These are phyloP conservation scores for Drosophila sp. DNA, from an alignment of 1,140 invertebrate genomes.

Conservation along the genomic window DNA sequence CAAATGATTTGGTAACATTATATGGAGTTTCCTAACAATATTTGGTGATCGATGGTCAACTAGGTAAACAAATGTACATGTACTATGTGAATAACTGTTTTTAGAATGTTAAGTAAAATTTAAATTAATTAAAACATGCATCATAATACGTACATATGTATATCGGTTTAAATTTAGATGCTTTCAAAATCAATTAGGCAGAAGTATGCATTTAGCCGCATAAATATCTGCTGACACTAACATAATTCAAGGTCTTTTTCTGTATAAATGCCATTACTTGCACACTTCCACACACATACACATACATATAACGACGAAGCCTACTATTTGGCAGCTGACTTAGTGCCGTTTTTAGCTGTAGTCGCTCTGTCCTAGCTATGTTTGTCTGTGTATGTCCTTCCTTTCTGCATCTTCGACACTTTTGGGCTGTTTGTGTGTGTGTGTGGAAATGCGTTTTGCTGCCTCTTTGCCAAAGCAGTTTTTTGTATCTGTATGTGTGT, in stretches of 20 bases:
- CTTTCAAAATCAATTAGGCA: not conserved
- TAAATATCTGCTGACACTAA: conserved; percentile 19
- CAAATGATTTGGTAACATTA: conserved; percentile 3
- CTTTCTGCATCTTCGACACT: conserved; percentile 22
- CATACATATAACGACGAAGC: not conserved
- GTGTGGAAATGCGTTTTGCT: conserved; percentile 17
- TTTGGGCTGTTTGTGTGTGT: conserved; percentile 6
- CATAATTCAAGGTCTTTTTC: conserved; percentile 19
- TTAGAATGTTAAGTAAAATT: not conserved
- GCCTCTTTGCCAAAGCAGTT: conserved; percentile 17
- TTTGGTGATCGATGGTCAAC: not conserved
- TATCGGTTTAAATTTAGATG: not conserved
- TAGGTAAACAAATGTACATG: not conserved
- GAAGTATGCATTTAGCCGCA: conserved; percentile 1
- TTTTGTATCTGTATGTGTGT: conserved; percentile 7
- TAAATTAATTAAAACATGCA: not conserved
- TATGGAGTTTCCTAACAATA: conserved; percentile 7
- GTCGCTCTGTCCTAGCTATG: not conserved
- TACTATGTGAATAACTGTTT: not conserved
- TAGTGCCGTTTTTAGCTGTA: conserved; percentile 1
- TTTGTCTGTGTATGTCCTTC: conserved; percentile 9
- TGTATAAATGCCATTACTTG: conserved; percentile 17
- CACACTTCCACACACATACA: not conserved
- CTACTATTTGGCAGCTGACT: conserved; percentile 17
- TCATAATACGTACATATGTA: not conserved